Percentiles rank a stretch among this genome's conserved stretches.
Evolutionary conservation across 2,113 vertebrate species (phyloP).

Genomic region (Planiliza haematocheilus): DNA sequence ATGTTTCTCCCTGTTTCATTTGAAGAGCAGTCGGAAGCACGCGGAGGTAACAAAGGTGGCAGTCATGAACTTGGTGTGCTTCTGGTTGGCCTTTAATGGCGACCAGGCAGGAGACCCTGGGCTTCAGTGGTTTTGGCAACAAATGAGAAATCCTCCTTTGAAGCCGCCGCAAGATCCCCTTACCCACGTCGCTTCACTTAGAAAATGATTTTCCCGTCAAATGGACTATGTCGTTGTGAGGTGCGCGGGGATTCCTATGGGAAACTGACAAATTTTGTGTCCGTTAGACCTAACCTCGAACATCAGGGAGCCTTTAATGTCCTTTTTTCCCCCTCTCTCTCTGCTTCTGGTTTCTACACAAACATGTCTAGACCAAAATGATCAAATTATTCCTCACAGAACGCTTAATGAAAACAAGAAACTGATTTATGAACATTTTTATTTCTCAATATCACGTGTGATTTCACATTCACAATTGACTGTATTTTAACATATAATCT

Average conservation of each 20-base stretch:
- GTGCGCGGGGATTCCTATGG: slow-evolving; percentile 29
- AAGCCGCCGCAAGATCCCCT: slow-evolving; percentile 62
- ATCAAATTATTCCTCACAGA: not conserved
- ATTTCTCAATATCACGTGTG: too few relatives aligned
- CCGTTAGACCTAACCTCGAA: not conserved
- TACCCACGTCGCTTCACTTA: slow-evolving; percentile 50
- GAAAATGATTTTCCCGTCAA: slow-evolving; percentile 54
- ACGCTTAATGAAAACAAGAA: not conserved
- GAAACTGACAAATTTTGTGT: slow-evolving; percentile 31
- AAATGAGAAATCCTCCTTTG: slow-evolving; percentile 60
- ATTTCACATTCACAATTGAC: too few relatives aligned
- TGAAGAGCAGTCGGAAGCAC: slow-evolving; percentile 8
- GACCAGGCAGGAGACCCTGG: slow-evolving; percentile 48
- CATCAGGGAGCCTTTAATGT: not conserved
- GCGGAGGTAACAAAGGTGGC: slow-evolving; percentile 45
- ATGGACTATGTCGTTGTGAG: slow-evolving; percentile 22
- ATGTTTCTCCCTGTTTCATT: slow-evolving; percentile 45
- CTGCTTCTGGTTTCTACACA: not conserved
- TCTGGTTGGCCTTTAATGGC: slow-evolving; percentile 55
- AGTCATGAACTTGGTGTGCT: slow-evolving; percentile 40
- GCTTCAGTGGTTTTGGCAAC: slow-evolving; percentile 71
- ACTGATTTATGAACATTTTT: too few relatives aligned
- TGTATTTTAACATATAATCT: too few relatives aligned
- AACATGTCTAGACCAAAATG: not conserved
- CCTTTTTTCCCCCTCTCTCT: not conserved